A percentile compares a stretch with the other conserved stretches of the same genome.
Conservation (phyloP, 2,888 invertebrate species). For the Drosophila nigritarsus region DNA sequence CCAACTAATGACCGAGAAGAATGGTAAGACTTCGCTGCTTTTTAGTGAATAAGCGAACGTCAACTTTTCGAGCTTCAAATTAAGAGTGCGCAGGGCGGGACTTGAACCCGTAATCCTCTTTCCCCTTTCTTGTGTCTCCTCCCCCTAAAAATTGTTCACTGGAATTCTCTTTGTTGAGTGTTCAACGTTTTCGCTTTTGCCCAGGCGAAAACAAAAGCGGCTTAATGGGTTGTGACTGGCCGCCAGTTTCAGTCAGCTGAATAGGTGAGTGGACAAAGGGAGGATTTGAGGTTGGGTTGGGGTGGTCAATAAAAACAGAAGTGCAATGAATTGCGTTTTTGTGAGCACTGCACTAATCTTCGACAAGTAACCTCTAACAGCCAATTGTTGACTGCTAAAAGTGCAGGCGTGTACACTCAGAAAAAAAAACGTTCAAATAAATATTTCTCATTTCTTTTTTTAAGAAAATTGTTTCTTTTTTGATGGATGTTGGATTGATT, state of each 20-base stretch:
- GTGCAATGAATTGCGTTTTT: slow-evolving; percentile 60
- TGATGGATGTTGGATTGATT: not conserved
- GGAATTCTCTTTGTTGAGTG: slow-evolving; percentile 23
- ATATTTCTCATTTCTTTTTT: not conserved
- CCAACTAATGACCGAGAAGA: slow-evolving; percentile 75
- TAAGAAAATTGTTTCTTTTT: not conserved
- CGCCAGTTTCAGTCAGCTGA: slow-evolving; percentile 12
- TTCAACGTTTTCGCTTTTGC: slow-evolving; percentile 9
- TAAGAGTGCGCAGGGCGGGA: slow-evolving; percentile 16
- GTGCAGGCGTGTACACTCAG: slow-evolving; percentile 28
- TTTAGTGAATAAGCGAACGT: slow-evolving; percentile 52
- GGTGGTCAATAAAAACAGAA: slow-evolving; percentile 25
- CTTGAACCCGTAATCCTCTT: slow-evolving; percentile 7
- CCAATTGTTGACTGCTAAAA: slow-evolving; percentile 41
- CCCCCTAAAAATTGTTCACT: slow-evolving; percentile 4
- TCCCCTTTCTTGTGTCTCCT: not conserved
- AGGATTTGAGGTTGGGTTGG: not conserved
- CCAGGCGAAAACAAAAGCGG: slow-evolving; percentile 64
- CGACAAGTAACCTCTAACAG: not conserved
- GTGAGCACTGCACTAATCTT: not conserved
- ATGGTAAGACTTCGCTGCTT: slow-evolving; percentile 68
- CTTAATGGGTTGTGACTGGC: slow-evolving; percentile 69
- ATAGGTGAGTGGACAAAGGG: not conserved
- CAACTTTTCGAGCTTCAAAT: slow-evolving; percentile 48
- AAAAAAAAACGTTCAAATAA: not conserved